Evolutionary conservation across 2,888 invertebrate genomes (phyloP).

Genomic region (Lasioglossum figueresi): DNA sequence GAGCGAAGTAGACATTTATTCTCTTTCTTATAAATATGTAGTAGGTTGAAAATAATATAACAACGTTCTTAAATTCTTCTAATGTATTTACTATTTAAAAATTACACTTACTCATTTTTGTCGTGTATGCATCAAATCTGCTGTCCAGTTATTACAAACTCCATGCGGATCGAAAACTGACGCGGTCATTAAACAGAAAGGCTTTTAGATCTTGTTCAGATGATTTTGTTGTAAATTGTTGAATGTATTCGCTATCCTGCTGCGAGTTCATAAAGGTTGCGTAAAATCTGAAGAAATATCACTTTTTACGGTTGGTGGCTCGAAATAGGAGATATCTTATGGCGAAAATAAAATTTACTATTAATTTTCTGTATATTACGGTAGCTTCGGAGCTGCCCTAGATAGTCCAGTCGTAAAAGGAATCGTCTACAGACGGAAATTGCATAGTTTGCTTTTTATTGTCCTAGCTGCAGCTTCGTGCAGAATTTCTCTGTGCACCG

Average conservation of each 20-base stretch:
- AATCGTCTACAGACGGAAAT: neutral
- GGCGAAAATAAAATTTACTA: neutral
- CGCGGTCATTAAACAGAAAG: too few relatives aligned
- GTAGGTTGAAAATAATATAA: too few relatives aligned
- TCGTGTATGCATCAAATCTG: too few relatives aligned
- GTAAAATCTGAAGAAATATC: neutral
- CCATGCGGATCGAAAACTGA: too few relatives aligned
- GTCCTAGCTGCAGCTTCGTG: neutral
- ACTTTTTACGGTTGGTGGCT: neutral
- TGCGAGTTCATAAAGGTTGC: neutral
- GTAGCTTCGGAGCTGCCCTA: neutral
- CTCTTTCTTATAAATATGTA: too few relatives aligned
- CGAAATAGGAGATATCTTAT: too few relatives aligned
- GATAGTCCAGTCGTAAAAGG: neutral
- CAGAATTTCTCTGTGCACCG: neutral
- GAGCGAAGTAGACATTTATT: too few relatives aligned
- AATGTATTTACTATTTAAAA: too few relatives aligned
- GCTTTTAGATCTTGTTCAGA: neutral
- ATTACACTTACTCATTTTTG: too few relatives aligned
- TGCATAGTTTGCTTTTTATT: neutral
- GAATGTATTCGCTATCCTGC: neutral
- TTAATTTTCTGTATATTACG: neutral
- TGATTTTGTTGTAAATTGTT: neutral
- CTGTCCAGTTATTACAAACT: too few relatives aligned
- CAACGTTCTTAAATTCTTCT: too few relatives aligned